Evolutionary conservation across 2,113 vertebrate genomes (phyloP).

Genomic region (Daphoenositta chrysoptera): DNA sequence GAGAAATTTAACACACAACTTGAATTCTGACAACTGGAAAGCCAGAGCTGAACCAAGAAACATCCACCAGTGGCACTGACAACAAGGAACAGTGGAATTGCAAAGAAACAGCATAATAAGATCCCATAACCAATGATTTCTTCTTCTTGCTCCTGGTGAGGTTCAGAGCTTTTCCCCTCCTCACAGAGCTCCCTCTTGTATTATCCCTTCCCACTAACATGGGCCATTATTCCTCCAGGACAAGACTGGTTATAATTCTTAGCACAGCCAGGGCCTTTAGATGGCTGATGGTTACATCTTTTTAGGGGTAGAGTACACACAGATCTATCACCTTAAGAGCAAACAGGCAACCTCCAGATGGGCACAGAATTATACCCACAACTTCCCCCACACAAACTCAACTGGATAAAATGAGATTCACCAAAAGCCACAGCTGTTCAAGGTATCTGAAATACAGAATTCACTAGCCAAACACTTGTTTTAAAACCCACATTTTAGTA

Average conservation of each 20-base stretch:
- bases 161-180: background rate
- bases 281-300: background rate
- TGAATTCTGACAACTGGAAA: background rate
- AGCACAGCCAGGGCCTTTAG: background rate
- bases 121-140: background rate
- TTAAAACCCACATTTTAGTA: background rate
- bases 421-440: background rate
- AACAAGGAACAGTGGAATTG: background rate
- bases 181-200: background rate
- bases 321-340: background rate
- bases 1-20: background rate
- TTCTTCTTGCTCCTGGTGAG: background rate
- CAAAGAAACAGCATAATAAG: background rate
- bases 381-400: background rate
- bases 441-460: background rate
- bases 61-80: background rate
- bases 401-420: background rate
- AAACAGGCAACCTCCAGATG: background rate
- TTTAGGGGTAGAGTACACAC: background rate
- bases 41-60: background rate
- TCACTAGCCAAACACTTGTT: background rate
- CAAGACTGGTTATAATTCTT: background rate
- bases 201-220: background rate
- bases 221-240: background rate
- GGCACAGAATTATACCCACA: background rate